phyloP scores from a whole-genome alignment of 2,113 vertebrate species.

The Ahaetulla prasina region DNA sequence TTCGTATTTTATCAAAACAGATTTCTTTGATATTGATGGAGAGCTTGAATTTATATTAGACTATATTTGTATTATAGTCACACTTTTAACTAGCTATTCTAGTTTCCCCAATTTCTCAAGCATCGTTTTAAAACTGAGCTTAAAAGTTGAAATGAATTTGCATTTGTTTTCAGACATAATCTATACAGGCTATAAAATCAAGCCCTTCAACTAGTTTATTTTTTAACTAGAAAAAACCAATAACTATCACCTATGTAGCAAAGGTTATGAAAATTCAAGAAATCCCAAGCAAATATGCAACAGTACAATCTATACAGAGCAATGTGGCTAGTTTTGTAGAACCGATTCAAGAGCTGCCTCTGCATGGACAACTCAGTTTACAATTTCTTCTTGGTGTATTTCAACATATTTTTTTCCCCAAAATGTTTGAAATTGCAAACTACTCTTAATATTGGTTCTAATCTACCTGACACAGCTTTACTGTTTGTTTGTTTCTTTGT shows the following conservation, averaged over 20 bases:
- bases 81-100: constrained; percentile 17
- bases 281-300: not conserved
- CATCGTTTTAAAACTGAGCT: constrained; percentile 21
- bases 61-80: constrained; percentile 17
- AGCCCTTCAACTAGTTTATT: not conserved
- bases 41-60: constrained; percentile 38
- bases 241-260: constrained; percentile 2
- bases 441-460: constrained; percentile 17
- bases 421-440: constrained; percentile 40
- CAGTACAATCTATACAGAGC: not conserved
- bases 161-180: not conserved
- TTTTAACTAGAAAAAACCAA: not conserved
- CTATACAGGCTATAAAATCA: constrained; percentile 10
- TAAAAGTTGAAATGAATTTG: not conserved
- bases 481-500: not conserved
- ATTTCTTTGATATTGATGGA: constrained; percentile 24
- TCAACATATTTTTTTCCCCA: constrained; percentile 26
- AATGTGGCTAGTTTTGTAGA: not conserved
- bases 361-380: constrained; percentile 30
- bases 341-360: constrained; percentile 27
- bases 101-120: constrained; percentile 24
- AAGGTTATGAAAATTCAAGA: not conserved
- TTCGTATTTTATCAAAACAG: constrained; percentile 39
- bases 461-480: constrained; percentile 31
- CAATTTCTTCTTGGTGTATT: constrained; percentile 26